Base-by-base conservation (phyloP, 64 coral and sea anemone genomes). In the Platygyra sinensis region DNA sequence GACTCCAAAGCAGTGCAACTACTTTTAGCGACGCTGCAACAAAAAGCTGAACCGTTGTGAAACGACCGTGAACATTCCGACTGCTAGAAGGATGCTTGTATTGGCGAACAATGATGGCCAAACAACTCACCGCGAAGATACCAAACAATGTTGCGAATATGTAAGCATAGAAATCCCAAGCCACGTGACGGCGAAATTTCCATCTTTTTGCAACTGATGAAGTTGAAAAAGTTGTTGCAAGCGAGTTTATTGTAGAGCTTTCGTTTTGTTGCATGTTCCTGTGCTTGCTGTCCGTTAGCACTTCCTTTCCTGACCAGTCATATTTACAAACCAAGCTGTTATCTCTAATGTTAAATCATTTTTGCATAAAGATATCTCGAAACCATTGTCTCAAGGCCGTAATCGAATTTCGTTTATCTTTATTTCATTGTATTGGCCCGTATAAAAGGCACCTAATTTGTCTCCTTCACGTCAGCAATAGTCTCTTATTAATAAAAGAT, bases 21-120 rank as follows among this genome's bases (percentile, higher is more conserved):
- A 39, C 33, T 71, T 84, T 69, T 7, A 84, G 24, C 17, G 81
- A 49, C 28, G 81, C 62, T 67, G 81, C 81, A 28, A 84, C 31
- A 10, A 84, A 84, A 6, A 84, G 63, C 31, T 84, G 81, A 1
- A 69, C 33, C 1, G 81, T 69, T 24, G 81, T 67, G 38, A 85
- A 85, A 6, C 81, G 81, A 50, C 31, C 19, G n/a, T 85, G 63
- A 32, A 72, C 24, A 29, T 24, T 51, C 6, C 62, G 81, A 22
- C 63, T 69, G 11, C 13, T 64, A 9, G 81, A 85, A 51, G 63
- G 10, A 38, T 51, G 36, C 24, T 10, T 39, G 2, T 62, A 71
- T 85, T 85, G 81, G 36, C 62, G 62, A 85, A 85, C 22, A 15
- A 85, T 13, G 36, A 51, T 39, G 52, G 50, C 24, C 7, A 85